These are phyloP conservation scores for Chloropsis cyanopogon DNA, from an alignment of 2,113 vertebrate species.

Conservation along the genomic window DNA sequence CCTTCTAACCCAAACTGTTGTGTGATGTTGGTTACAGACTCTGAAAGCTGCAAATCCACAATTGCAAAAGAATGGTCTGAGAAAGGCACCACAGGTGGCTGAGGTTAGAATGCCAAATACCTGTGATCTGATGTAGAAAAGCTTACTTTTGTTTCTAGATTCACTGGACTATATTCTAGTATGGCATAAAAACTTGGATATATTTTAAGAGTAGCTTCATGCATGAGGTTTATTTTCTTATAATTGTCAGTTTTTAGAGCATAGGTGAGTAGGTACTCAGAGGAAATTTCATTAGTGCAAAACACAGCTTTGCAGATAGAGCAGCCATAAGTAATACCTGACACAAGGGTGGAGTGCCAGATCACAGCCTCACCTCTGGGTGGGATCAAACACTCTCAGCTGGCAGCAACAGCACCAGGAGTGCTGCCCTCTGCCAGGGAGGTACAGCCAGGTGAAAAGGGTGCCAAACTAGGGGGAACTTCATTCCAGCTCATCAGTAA, in stretches of 20 bases:
- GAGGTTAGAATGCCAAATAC: not conserved
- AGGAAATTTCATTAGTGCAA: not conserved
- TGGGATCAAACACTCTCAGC: too few species aligned
- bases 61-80: not conserved
- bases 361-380: accelerated
- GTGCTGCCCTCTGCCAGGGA: not conserved
- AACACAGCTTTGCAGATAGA: not conserved
- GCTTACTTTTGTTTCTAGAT: not conserved
- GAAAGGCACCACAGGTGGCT: too few species aligned
- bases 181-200: not conserved
- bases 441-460: not conserved
- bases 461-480: accelerated
- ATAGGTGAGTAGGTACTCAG: not conserved
- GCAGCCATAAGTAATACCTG: accelerated
- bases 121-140: not conserved
- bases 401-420: not conserved
- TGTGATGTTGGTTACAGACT: not conserved
- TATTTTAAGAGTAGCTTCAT: not conserved
- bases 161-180: not conserved
- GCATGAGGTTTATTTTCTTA: not conserved
- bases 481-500: not conserved
- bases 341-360: too few species aligned
- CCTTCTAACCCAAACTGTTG: not conserved
- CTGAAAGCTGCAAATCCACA: not conserved
- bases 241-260: not conserved